These are phyloP conservation scores for Cepaea nemoralis DNA, from an alignment of 1,140 invertebrate genomes.

Conservation along the genomic window DNA sequence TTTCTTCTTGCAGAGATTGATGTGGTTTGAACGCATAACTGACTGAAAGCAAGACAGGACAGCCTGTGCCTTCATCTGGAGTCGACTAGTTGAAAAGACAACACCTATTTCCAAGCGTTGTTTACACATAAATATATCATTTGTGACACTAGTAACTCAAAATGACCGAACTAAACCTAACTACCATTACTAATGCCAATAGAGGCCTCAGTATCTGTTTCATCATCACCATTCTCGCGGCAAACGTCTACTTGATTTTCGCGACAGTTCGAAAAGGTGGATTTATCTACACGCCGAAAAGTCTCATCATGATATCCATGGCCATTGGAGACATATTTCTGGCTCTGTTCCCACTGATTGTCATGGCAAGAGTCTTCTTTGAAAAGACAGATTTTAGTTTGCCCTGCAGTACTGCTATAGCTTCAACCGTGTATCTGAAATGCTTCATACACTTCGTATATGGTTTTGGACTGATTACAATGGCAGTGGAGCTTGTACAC, in stretches of 20 bases:
- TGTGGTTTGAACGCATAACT: no score
- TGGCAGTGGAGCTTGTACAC: background rate
- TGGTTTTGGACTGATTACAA: background rate
- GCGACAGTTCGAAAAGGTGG: background rate
- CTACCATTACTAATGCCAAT: no score
- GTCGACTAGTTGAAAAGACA: no score
- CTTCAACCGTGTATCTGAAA: background rate
- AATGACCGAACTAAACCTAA: no score
- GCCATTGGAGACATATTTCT: background rate
- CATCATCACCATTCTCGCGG: background rate
- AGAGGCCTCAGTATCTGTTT: background rate
- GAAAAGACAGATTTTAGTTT: background rate
- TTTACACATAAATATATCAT: no score
- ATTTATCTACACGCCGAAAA: background rate
- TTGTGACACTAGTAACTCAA: no score
- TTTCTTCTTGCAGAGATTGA: no score
- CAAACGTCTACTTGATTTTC: background rate
- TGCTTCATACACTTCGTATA: constrained; percentile 1
- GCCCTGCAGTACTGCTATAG: background rate
- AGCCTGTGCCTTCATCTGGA: no score
- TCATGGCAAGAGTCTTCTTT: background rate
- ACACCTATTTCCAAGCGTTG: no score
- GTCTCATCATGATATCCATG: background rate
- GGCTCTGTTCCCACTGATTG: background rate
- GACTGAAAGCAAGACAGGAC: no score